Conservation (phyloP, 2,113 vertebrate genomes). For the Hippocampus zosterae region DNA sequence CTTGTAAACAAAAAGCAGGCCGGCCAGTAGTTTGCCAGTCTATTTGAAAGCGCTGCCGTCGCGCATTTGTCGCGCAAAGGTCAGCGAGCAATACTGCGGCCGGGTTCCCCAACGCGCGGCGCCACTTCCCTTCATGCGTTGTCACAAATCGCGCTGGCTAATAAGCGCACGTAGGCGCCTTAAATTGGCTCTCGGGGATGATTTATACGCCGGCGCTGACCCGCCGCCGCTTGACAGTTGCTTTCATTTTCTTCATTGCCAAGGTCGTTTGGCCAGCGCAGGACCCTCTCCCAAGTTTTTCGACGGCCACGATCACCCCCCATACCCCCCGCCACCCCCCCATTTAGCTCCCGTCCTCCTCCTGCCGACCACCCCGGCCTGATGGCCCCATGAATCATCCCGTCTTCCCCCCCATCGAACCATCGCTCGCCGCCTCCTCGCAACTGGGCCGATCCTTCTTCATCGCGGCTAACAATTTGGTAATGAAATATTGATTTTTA, state of each 20-base stretch:
- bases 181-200: constrained; percentile 59
- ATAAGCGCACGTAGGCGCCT: constrained; percentile 2
- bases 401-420: constrained; percentile 90
- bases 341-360: constrained; percentile 67
- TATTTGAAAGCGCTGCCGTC: neutral
- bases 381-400: constrained; percentile 98
- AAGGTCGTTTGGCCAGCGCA: constrained; percentile 87
- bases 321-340: constrained; percentile 75
- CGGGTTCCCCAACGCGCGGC: neutral
- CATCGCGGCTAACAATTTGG: constrained; percentile 99
- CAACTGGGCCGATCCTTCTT: constrained; percentile 99
- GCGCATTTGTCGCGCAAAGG: neutral
- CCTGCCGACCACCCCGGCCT: constrained; percentile 50
- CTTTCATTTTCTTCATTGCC: constrained; percentile 84
- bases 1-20: neutral
- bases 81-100: neutral
- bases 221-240: constrained; percentile 85
- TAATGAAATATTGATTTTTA: constrained; percentile 99
- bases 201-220: constrained; percentile 85
- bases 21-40: neutral
- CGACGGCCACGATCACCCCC: constrained; percentile 70
- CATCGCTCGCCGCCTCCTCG: constrained; percentile 85
- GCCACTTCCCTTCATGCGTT: constrained; percentile 2
- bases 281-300: constrained; percentile 77
- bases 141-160: constrained; percentile 3